Conservation (phyloP, 2,797 vertebrate species). For the Lagocephalus sceleratus region DNA sequence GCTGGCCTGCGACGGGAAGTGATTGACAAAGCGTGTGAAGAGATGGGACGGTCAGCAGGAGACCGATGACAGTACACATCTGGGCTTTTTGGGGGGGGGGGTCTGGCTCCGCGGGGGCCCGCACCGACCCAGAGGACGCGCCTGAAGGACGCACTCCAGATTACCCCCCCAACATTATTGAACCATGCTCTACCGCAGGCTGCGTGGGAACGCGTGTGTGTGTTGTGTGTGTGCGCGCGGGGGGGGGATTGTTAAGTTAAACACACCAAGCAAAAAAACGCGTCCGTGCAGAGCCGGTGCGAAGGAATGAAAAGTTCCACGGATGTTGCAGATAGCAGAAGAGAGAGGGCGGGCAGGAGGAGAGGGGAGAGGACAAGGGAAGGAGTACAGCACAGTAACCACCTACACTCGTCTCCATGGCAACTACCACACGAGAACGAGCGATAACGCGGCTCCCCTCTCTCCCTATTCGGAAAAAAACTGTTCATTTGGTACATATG, state of each 20-base stretch:
- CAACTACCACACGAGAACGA: constrained; percentile 73
- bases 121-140: too few species aligned
- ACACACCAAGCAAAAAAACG: background rate
- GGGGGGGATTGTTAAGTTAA: background rate
- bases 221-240: too few species aligned
- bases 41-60: constrained; percentile 38
- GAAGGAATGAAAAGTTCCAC: constrained; percentile 55
- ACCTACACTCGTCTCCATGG: constrained; percentile 77
- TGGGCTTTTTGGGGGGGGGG: background rate
- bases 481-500: constrained; percentile 63
- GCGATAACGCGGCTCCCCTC: constrained; percentile 68
- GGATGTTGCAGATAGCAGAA: constrained; percentile 65
- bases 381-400: constrained; percentile 68
- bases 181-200: background rate
- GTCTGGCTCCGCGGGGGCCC: background rate
- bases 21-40: constrained; percentile 41
- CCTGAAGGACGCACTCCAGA: too few species aligned
- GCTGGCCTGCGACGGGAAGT: constrained; percentile 38
- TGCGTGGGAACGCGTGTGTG: background rate
- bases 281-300: constrained; percentile 12
- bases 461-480: constrained; percentile 64
- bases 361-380: constrained; percentile 59
- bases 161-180: too few species aligned
- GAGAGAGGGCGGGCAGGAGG: constrained; percentile 58
- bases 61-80: background rate